A percentile compares a stretch with the other conserved stretches of the same genome.
Conservation (phyloP, 1,140 invertebrate species). For the Octopus bimaculoides region DNA sequence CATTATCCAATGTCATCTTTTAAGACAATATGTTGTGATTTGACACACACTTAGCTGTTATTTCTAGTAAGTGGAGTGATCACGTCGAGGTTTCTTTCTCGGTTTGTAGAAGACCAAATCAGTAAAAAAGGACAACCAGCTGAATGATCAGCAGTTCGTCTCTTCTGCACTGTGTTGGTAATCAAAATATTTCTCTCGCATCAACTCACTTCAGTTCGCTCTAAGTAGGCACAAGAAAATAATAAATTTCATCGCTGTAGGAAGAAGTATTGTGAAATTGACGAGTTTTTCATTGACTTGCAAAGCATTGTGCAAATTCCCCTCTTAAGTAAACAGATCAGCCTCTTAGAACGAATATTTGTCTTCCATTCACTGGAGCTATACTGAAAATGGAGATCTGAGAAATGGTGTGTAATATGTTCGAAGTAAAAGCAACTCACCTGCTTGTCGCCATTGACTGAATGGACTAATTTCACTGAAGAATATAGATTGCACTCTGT, state of each 20-base stretch:
- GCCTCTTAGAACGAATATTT: neutral
- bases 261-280: neutral
- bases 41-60: no score
- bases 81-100: no score
- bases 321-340: neutral
- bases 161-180: no score
- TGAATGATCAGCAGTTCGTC: no score
- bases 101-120: no score
- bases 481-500: slow-evolving; percentile 23
- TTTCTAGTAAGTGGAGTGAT: no score
- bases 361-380: neutral
- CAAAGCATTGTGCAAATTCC: neutral
- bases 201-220: no score
- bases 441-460: slow-evolving; percentile 14
- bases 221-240: no score
- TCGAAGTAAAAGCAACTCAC: neutral
- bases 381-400: neutral
- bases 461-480: slow-evolving; percentile 20
- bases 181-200: no score
- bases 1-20: no score
- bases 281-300: neutral
- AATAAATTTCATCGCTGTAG: neutral
- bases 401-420: neutral
- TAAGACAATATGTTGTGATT: no score
- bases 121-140: no score